Conservation (phyloP, 2,113 vertebrate genomes). For the Periophthalmodon schlosseri region DNA sequence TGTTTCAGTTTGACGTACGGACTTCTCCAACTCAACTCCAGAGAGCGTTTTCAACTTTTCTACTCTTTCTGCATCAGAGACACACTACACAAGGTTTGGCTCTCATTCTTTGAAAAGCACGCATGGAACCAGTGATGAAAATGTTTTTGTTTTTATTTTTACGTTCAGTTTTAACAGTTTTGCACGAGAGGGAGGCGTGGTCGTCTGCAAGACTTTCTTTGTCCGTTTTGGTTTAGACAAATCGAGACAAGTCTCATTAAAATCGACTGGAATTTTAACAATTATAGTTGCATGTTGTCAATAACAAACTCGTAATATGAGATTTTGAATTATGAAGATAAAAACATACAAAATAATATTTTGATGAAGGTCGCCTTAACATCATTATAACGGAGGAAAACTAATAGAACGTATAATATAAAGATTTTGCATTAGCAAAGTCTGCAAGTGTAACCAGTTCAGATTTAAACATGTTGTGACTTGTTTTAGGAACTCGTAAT, state of each 20-base stretch:
- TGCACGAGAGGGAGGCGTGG: constrained; percentile 52
- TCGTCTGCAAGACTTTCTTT: constrained; percentile 42
- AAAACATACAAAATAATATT: not conserved
- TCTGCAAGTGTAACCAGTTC: not conserved
- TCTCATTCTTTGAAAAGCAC: not conserved
- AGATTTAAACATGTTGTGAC: not conserved
- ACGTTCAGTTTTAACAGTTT: constrained; percentile 21
- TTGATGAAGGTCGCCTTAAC: not conserved
- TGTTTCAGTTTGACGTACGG: constrained; percentile 41
- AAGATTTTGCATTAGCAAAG: not conserved
- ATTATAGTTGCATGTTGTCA: not conserved
- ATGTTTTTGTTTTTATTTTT: constrained; percentile 1
- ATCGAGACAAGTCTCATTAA: not conserved
- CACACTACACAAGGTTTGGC: constrained; percentile 40
- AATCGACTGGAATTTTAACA: not conserved
- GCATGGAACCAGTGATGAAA: not conserved
- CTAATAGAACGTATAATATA: not conserved
- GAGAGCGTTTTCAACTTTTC: constrained; percentile 14
- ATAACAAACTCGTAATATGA: not conserved
- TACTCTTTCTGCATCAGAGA: not conserved
- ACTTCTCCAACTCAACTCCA: constrained; percentile 28
- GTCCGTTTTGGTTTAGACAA: constrained; percentile 30
- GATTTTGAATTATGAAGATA: not conserved
- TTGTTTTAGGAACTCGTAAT: not conserved
- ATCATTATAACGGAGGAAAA: not conserved